Conservation (phyloP, 2,113 vertebrate species). For the Amblyornis subalaris region DNA sequence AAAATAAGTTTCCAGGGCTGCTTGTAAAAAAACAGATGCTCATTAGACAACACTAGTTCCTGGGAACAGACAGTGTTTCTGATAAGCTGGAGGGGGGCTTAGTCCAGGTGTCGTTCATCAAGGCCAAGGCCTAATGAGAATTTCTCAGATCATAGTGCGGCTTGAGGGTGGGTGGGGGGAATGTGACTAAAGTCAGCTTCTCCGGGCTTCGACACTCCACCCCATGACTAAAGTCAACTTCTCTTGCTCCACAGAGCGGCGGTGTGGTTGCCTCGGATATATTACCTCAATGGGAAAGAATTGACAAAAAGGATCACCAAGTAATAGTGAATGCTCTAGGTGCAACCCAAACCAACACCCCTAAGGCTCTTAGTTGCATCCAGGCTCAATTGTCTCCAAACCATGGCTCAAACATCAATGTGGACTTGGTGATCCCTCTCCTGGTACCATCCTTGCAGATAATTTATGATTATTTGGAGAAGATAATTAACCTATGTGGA, state of each 20-base stretch:
- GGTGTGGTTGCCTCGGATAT: too few species aligned
- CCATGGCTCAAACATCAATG: too few species aligned
- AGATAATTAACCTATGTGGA: conserved; percentile 68
- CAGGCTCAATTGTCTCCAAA: too few species aligned
- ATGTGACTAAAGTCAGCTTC: not conserved
- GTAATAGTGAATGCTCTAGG: too few species aligned
- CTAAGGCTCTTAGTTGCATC: too few species aligned
- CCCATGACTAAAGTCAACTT: too few species aligned
- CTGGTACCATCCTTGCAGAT: conserved; percentile 45
- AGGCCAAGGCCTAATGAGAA: not conserved
- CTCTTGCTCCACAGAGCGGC: too few species aligned
- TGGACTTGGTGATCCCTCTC: too few species aligned
- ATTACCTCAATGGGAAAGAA: too few species aligned
- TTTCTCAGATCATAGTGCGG: not conserved
- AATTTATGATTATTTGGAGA: conserved; percentile 5
- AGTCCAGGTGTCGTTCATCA: not conserved
- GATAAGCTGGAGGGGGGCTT: not conserved
- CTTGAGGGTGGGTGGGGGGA: not conserved
- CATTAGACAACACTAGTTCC: not conserved
- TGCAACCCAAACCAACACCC: too few species aligned
- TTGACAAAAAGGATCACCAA: too few species aligned
- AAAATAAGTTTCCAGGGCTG: not conserved
- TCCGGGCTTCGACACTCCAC: not conserved
- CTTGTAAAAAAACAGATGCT: not conserved
- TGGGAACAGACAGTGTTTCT: not conserved